These are phyloP conservation scores for Trissolcus basalis DNA, from an alignment of 1,140 invertebrate species.

Conservation along the genomic window DNA sequence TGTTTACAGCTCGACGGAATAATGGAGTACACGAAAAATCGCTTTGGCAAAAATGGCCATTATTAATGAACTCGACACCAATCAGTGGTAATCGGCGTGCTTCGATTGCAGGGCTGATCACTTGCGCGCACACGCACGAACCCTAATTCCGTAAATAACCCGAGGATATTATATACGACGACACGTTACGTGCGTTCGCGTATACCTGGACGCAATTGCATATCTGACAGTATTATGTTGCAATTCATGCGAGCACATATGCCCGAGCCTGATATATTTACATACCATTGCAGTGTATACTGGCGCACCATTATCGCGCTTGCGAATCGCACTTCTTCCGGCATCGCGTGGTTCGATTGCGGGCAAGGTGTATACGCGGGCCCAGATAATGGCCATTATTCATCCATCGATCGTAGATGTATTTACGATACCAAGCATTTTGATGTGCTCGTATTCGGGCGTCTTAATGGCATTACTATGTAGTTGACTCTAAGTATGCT, in stretches of 20 bases:
- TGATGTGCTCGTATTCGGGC: conserved; percentile 19
- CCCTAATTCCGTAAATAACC: conserved; percentile 37
- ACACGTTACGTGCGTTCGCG: conserved; percentile 34
- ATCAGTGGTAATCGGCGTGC: conserved; percentile 33
- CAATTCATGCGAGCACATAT: conserved; percentile 7
- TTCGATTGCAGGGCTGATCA: conserved; percentile 39
- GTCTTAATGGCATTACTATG: conserved; percentile 43
- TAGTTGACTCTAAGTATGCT: conserved; percentile 25
- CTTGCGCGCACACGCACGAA: conserved; percentile 14
- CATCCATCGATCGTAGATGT: conserved; percentile 49
- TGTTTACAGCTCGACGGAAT: too few relatives aligned
- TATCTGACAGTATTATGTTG: conserved; percentile 36
- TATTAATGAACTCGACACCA: conserved; percentile 22
- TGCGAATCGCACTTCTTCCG: conserved; percentile 42
- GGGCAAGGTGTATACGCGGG: conserved; percentile 34
- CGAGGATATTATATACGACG: conserved; percentile 24
- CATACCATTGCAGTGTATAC: not conserved
- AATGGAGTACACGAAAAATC: conserved; percentile 9
- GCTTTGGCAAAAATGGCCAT: conserved; percentile 23
- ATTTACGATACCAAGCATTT: conserved; percentile 31
- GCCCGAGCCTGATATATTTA: conserved; percentile 11
- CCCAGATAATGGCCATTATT: conserved; percentile 55
- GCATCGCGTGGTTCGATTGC: conserved; percentile 39
- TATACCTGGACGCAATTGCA: conserved; percentile 26
- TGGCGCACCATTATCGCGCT: conserved; percentile 42